Conservation (phyloP, 2,888 invertebrate genomes). For the Nycteola revayana region DNA sequence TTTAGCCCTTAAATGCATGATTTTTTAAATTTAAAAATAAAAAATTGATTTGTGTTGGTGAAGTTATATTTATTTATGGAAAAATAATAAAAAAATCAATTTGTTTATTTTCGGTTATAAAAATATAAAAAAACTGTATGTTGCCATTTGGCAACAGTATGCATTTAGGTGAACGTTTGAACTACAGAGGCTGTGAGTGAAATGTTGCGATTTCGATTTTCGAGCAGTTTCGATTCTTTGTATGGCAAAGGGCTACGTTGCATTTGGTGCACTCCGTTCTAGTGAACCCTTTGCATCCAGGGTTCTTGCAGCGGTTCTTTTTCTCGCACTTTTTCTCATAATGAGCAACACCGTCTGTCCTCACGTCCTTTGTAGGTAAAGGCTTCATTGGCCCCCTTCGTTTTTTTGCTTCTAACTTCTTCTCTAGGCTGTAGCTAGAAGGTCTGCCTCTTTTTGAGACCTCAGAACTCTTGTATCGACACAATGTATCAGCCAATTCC, state of each 20-base stretch:
- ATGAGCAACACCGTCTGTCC: conserved; percentile 28
- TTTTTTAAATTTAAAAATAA: too few species aligned
- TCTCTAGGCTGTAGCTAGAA: conserved; percentile 34
- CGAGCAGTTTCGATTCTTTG: conserved; percentile 41
- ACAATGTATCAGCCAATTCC: conserved; percentile 40
- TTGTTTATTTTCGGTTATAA: too few species aligned
- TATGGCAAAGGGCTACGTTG: conserved; percentile 40
- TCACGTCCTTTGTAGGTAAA: conserved; percentile 29
- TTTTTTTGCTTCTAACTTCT: conserved; percentile 37
- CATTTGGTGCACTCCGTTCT: conserved; percentile 41
- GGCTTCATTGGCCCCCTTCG: conserved; percentile 36
- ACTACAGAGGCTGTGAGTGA: conserved; percentile 8
- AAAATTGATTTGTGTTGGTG: too few species aligned
- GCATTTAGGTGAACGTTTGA: conserved; percentile 20
- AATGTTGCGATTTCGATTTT: conserved; percentile 41
- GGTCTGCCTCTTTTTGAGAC: conserved; percentile 39
- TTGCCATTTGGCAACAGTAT: conserved; percentile 31
- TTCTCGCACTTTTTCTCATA: conserved; percentile 28
- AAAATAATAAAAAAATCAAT: too few species aligned
- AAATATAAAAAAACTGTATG: conserved; percentile 3
- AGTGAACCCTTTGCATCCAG: conserved; percentile 36
- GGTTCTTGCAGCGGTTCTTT: conserved; percentile 26
- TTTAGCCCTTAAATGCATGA: too few species aligned
- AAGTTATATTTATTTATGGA: too few species aligned
- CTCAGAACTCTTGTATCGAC: conserved; percentile 36